A percentile compares a stretch with the other conserved stretches of the same genome.
Conservation (phyloP, 1,140 invertebrate species). For the Zaprionus kolodkinae region DNA sequence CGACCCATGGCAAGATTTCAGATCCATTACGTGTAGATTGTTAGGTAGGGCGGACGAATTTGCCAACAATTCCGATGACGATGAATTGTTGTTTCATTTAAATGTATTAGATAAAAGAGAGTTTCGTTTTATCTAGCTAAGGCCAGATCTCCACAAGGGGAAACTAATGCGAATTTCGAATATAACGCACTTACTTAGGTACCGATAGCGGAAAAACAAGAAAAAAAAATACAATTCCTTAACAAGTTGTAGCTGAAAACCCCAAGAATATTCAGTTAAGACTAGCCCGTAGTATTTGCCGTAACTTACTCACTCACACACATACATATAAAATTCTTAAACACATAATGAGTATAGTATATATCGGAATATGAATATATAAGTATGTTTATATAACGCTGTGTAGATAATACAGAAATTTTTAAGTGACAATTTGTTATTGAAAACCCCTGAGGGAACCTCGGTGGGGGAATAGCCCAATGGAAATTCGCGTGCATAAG, state of each 20-base stretch:
- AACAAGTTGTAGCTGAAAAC: slow-evolving; percentile 57
- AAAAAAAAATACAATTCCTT: slow-evolving; percentile 16
- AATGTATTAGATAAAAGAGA: not conserved
- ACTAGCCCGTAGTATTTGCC: too few species aligned
- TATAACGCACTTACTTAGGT: slow-evolving; percentile 84
- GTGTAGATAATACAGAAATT: slow-evolving; percentile 82
- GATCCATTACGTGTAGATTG: slow-evolving; percentile 81
- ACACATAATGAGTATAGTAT: slow-evolving; percentile 5
- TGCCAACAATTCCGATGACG: slow-evolving; percentile 71
- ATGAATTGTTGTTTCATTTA: slow-evolving; percentile 36
- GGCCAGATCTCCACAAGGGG: slow-evolving; percentile 27
- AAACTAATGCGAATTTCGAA: slow-evolving; percentile 76
- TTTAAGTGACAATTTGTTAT: slow-evolving; percentile 35
- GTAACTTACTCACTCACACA: too few species aligned
- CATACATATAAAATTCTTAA: slow-evolving; percentile 9
- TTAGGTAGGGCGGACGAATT: slow-evolving; percentile 36
- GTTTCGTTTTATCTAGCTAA: slow-evolving; percentile 57
- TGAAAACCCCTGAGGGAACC: slow-evolving; percentile 2
- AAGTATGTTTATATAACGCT: slow-evolving; percentile 57
- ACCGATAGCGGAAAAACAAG: slow-evolving; percentile 64
- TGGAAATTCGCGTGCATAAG: slow-evolving; percentile 29
- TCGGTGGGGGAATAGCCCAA: too few species aligned
- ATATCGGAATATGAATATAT: slow-evolving; percentile 28
- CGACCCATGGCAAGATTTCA: slow-evolving; percentile 75
- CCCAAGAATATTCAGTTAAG: too few species aligned